Percentiles rank a stretch among this genome's conserved stretches.
Evolutionary conservation across 2,797 vertebrate species (phyloP).

Genomic region (Discoglossus pictus): DNA sequence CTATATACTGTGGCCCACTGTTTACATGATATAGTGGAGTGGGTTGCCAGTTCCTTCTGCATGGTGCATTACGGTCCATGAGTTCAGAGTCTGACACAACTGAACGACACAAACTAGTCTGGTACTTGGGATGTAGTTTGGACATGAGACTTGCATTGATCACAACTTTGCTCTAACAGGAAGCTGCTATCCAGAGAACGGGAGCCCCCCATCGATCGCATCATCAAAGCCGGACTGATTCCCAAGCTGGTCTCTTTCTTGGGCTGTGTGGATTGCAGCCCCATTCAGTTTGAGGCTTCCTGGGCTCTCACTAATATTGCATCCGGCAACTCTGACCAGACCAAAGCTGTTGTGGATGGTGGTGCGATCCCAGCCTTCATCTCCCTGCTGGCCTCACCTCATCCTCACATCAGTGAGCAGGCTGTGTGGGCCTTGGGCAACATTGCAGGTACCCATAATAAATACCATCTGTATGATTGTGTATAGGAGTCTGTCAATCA

Average conservation of each 20-base stretch:
- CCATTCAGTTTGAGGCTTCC: constrained; percentile 94
- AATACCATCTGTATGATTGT: too few relatives aligned
- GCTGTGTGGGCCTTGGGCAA: constrained; percentile 97
- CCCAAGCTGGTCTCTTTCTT: constrained; percentile 88
- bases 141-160: too few relatives aligned
- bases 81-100: too few relatives aligned
- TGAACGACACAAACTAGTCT: too few relatives aligned
- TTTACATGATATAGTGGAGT: too few relatives aligned
- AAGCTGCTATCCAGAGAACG: constrained; percentile 94
- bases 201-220: constrained; percentile 90
- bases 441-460: constrained; percentile 84
- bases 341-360: constrained; percentile 89
- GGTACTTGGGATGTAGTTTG: too few relatives aligned
- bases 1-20: neutral
- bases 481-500: too few relatives aligned
- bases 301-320: constrained; percentile 98
- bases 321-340: constrained; percentile 91
- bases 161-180: constrained; percentile 62
- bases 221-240: constrained; percentile 89
- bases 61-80: too few relatives aligned
- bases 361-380: constrained; percentile 92
- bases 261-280: constrained; percentile 75
- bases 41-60: too few relatives aligned
- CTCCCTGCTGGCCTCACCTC: constrained; percentile 81
- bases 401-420: constrained; percentile 94